phyloP scores from a whole-genome alignment of 2,888 invertebrate species.

The Drosophila pegasa region DNA sequence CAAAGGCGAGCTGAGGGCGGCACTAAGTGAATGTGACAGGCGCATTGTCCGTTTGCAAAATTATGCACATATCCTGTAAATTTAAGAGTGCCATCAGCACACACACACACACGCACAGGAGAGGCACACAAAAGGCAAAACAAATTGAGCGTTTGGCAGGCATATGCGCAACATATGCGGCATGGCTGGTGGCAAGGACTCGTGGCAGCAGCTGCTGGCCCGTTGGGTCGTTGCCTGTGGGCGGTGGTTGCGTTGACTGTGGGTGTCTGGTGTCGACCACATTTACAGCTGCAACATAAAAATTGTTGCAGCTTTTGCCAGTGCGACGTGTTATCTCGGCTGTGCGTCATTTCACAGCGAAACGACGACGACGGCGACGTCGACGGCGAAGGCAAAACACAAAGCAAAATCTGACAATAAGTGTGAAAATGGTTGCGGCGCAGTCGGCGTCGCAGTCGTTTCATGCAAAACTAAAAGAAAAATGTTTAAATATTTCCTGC shows the following conservation, averaged over 20 bases:
- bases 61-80: slow-evolving; percentile 77
- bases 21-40: slow-evolving; percentile 42
- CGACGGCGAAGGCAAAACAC: slow-evolving; percentile 58
- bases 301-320: slow-evolving; percentile 70
- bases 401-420: slow-evolving; percentile 81
- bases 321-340: slow-evolving; percentile 78
- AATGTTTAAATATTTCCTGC: slow-evolving; percentile 84
- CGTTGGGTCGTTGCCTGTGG: slow-evolving; percentile 8
- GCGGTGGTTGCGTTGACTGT: neutral
- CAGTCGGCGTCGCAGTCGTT: slow-evolving; percentile 40
- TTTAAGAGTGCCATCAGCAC: slow-evolving; percentile 72
- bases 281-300: slow-evolving; percentile 69
- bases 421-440: slow-evolving; percentile 75
- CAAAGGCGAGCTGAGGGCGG: neutral
- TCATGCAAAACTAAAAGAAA: slow-evolving; percentile 81
- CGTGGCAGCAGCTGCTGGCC: slow-evolving; percentile 22
- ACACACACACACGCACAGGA: slow-evolving; percentile 4
- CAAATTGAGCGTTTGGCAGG: slow-evolving; percentile 71
- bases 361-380: slow-evolving; percentile 31
- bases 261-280: slow-evolving; percentile 33
- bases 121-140: slow-evolving; percentile 70
- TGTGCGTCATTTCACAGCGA: slow-evolving; percentile 82
- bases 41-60: slow-evolving; percentile 63
- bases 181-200: slow-evolving; percentile 25
- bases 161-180: slow-evolving; percentile 52